Conservation (phyloP, 1,140 invertebrate genomes). For the Pomacea maculata region DNA sequence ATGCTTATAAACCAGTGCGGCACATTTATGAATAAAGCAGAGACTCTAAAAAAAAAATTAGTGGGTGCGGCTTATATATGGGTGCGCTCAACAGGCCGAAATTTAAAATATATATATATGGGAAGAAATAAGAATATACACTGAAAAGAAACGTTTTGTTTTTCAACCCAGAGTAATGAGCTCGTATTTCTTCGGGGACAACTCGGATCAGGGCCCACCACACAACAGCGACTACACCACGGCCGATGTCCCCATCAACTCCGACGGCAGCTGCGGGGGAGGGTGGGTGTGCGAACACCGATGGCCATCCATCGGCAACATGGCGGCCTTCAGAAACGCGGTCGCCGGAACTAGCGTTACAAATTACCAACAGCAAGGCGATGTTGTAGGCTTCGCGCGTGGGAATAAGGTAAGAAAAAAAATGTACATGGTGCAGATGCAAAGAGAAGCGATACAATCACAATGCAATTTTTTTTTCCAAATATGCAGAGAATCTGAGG, state of each 20-base stretch:
- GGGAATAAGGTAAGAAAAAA: conserved; percentile 44
- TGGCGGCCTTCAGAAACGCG: conserved; percentile 67
- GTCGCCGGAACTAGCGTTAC: conserved; percentile 41
- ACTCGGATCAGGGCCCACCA: conserved; percentile 32
- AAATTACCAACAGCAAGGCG: conserved; percentile 37
- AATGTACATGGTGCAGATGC: not conserved
- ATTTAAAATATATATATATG: no score
- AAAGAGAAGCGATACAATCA: no score
- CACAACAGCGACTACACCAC: conserved; percentile 70
- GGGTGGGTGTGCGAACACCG: conserved; percentile 91
- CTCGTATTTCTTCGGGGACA: conserved; percentile 69
- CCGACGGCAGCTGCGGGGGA: conserved; percentile 72
- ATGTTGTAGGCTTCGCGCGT: conserved; percentile 56
- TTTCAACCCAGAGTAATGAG: conserved; percentile 74
- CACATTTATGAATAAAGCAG: no score
- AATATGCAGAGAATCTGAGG: no score
- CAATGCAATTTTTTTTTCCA: no score
- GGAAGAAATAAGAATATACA: no score
- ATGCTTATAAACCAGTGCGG: no score
- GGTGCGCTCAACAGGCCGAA: no score
- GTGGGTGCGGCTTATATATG: no score
- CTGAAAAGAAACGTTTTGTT: not conserved
- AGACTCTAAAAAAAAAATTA: no score
- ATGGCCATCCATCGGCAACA: conserved; percentile 83
- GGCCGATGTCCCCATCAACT: conserved; percentile 67